phyloP scores from a whole-genome alignment of 2,113 vertebrate genomes.

The Himantopus leucocephalus region DNA sequence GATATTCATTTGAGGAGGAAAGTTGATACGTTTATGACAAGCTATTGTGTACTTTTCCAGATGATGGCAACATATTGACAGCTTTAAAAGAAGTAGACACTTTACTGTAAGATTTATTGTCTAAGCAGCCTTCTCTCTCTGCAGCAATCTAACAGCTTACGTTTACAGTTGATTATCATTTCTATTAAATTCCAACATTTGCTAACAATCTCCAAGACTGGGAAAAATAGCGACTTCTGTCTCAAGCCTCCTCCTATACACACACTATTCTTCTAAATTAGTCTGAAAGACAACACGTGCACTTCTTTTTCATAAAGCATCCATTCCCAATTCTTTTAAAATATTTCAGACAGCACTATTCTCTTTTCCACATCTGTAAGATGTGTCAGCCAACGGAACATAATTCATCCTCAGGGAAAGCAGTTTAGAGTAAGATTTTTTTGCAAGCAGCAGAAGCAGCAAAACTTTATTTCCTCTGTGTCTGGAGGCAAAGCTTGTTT shows the following conservation, averaged over 20 bases:
- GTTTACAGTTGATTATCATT: background rate
- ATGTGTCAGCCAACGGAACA: background rate
- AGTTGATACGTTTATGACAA: background rate
- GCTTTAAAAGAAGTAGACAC: background rate
- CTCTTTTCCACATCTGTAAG: background rate
- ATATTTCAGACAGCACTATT: background rate
- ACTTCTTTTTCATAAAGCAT: background rate
- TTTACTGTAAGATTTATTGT: background rate
- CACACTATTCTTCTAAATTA: background rate
- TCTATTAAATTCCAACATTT: background rate
- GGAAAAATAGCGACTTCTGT: background rate
- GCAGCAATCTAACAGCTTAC: background rate
- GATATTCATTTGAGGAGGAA: background rate
- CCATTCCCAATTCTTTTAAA: background rate
- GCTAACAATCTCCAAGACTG: background rate
- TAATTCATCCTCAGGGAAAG: background rate
- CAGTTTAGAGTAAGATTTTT: background rate
- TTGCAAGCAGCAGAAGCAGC: background rate
- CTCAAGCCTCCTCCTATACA: background rate
- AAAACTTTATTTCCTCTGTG: background rate
- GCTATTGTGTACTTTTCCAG: background rate
- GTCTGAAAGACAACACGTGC: background rate
- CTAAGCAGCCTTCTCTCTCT: background rate
- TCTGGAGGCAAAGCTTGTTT: background rate
- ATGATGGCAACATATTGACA: background rate